Evolutionary conservation across 1,140 invertebrate genomes (phyloP).

Genomic region (Magallana gigas): DNA sequence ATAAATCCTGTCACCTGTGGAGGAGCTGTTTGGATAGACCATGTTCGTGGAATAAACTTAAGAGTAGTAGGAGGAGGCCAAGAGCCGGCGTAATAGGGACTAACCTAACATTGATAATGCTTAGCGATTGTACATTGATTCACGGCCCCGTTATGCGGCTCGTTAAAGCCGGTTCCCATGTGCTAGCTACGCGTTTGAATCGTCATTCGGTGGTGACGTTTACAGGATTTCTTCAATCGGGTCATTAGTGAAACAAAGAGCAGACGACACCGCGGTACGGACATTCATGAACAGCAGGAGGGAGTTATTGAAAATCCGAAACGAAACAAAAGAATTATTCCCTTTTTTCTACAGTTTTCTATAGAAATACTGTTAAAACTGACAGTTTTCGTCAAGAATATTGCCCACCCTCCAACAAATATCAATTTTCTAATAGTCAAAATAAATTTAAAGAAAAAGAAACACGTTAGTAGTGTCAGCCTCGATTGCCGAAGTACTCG

Average conservation of each 20-base stretch:
- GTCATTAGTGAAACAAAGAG: conserved; percentile 26
- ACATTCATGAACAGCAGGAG: neutral
- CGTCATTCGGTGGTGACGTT: conserved; percentile 12
- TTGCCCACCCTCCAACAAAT: too few species aligned
- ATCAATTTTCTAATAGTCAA: too few species aligned
- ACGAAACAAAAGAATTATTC: neutral
- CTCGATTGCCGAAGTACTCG: too few species aligned
- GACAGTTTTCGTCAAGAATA: too few species aligned
- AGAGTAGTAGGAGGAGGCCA: too few species aligned
- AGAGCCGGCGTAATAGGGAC: neutral
- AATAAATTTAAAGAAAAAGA: too few species aligned
- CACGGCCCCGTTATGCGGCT: neutral
- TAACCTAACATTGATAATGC: neutral
- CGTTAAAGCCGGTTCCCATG: neutral
- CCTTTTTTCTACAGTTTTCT: neutral
- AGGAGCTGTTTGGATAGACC: neutral
- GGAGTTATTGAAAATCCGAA: conserved; percentile 15
- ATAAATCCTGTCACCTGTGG: neutral
- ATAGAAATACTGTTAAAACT: neutral
- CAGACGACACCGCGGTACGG: neutral
- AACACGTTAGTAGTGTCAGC: too few species aligned
- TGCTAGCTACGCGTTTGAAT: neutral
- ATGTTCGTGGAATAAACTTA: neutral
- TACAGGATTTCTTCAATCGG: conserved; percentile 17
- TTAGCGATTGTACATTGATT: neutral